Evolutionary conservation across 2,113 vertebrate species (phyloP), one percentile per base, ranked within the genome.

Genomic region (Pandion haliaetus): DNA sequence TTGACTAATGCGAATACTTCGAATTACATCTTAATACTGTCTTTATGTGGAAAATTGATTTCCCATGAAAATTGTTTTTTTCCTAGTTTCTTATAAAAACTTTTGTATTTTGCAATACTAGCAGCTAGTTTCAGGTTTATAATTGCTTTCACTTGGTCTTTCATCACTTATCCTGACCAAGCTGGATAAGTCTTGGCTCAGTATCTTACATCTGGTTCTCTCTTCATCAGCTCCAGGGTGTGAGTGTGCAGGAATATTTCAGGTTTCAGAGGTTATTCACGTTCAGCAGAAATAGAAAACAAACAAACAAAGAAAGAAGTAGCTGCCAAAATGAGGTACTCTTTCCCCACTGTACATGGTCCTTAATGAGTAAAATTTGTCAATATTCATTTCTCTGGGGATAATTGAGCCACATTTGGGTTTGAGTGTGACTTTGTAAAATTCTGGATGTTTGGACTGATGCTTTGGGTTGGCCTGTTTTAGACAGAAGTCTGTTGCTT

Each of bases 191-290:
- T 71, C 65, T 95, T 96, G 94, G 91, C 92, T 92, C 44, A 58
- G 25, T 84, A 36, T 79, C 72, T 82, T 84, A 95, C 95, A 97
- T 96, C 88, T 97, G 95, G 69, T 97, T 96, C 47, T 95, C 86
- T 95, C 88, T 97, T 97, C 72, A 93, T 92, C 72, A 83, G 52
- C 17, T 65, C 36, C 36, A 84, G 76, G 59, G 78, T 93, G 88
- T 71, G 61, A 82, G 50, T 55, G 34, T 96, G 72, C 95, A 88
- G 96, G 91, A 96, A 95, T 94, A 95, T 42, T 83, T 90, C 79
- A 78, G 67, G 34, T 92, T 93, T 67, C 47, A 93, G 91, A 89
- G 23, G 45, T 81, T 94, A 74, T 71, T 96, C 4, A 3, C 88
- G 80, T 74, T 88, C 55, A 83, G n/a, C 59, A 93, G 83, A 94